Percentiles rank a stretch among this genome's conserved stretches.
Conservation (phyloP, 2,113 vertebrate genomes). For the Ursus arctos region DNA sequence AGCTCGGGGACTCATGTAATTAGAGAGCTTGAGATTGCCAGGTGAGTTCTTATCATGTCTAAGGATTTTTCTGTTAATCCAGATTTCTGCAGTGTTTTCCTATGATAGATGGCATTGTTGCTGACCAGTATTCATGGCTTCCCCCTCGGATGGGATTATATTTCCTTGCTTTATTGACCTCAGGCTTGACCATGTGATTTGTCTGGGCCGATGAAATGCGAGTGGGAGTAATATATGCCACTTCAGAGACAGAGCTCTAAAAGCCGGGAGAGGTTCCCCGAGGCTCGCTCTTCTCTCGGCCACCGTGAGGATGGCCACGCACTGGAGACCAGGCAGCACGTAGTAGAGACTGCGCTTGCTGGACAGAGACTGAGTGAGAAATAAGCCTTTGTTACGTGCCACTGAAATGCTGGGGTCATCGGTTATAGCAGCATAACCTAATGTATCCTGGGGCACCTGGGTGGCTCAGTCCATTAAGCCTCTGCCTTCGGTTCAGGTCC, state of each 20-base stretch:
- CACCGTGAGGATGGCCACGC: neutral
- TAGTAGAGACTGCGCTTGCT: neutral
- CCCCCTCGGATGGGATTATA: neutral
- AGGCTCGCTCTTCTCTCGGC: neutral
- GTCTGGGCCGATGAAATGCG: neutral
- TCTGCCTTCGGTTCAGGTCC: neutral
- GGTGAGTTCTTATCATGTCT: neutral
- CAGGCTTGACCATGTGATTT: neutral
- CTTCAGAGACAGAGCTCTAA: neutral
- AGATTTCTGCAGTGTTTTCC: neutral
- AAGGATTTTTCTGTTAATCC: neutral
- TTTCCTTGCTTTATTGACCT: slow-evolving; percentile 13
- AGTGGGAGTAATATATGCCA: neutral
- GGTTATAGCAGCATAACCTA: neutral
- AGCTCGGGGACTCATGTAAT: neutral
- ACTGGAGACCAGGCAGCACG: neutral
- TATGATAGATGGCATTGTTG: neutral
- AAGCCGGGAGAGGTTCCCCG: neutral
- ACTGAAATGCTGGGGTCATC: neutral
- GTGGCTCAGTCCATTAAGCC: neutral
- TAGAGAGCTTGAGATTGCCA: neutral
- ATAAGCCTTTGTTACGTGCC: neutral
- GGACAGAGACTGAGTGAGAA: neutral
- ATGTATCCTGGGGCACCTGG: neutral
- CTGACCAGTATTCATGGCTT: neutral